These are phyloP conservation scores for Chlamydotis undulata DNA, from an alignment of 2,113 vertebrate genomes.

Conservation along the genomic window DNA sequence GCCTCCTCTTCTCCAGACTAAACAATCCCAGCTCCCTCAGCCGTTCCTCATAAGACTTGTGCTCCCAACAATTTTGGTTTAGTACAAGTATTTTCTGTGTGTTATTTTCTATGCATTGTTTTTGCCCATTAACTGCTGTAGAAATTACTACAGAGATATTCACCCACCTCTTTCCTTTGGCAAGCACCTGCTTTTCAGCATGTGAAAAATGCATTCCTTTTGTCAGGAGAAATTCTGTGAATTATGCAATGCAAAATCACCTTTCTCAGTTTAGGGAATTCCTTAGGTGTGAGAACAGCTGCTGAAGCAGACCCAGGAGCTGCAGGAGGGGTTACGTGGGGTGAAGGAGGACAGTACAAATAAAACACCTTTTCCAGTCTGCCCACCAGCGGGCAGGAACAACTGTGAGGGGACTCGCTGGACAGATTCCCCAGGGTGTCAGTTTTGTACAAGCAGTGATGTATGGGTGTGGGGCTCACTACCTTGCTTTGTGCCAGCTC, in stretches of 20 bases:
- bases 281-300: not conserved
- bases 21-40: too few relatives aligned
- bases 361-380: not conserved
- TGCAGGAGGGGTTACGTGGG: not conserved
- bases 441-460: not conserved
- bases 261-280: not conserved
- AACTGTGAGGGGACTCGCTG: not conserved
- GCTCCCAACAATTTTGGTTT: not conserved
- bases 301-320: not conserved
- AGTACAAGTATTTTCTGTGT: not conserved
- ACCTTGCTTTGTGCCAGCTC: not conserved
- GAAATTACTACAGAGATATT: not conserved
- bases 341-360: not conserved
- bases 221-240: fast-evolving
- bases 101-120: not conserved
- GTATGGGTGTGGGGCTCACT: fast-evolving
- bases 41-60: too few relatives aligned
- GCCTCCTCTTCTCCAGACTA: too few relatives aligned
- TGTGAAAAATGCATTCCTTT: not conserved
- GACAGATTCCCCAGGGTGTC: not conserved
- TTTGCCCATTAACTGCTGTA: not conserved
- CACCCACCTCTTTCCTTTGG: not conserved
- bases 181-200: not conserved
- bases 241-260: not conserved
- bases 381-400: fast-evolving